A percentile compares a stretch with the other conserved stretches of the same genome.
phyloP scores from a whole-genome alignment of 2,113 vertebrate genomes.

The Apus apus region DNA sequence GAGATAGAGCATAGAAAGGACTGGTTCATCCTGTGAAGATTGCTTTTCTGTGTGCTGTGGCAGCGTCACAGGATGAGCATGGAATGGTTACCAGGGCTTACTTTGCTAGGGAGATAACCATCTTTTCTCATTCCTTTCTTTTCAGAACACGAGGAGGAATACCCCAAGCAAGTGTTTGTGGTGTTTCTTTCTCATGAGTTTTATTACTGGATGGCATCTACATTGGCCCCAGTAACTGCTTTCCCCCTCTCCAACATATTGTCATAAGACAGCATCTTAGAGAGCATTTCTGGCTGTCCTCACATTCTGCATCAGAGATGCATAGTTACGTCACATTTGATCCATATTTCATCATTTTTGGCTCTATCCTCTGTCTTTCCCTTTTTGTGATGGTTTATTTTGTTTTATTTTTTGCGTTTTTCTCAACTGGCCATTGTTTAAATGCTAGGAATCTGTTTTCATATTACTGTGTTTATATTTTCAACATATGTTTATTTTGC shows the following conservation, averaged over 20 bases:
- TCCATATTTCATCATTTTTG: neutral
- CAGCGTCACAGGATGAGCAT: too few relatives aligned
- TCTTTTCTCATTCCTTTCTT: neutral
- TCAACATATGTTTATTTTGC: constrained; percentile 34
- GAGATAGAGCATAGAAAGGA: neutral
- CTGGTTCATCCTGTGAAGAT: neutral
- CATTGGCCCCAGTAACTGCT: neutral
- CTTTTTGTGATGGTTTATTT: neutral
- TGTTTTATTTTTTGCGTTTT: neutral
- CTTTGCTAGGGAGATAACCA: neutral
- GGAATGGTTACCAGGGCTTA: neutral
- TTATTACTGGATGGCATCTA: neutral
- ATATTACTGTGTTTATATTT: neutral
- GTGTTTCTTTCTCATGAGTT: neutral
- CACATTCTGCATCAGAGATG: neutral
- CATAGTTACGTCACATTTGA: neutral
- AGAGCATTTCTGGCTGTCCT: neutral
- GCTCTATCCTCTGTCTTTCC: neutral
- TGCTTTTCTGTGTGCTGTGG: neutral
- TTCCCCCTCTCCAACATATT: neutral
- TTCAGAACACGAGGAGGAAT: neutral
- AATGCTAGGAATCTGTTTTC: neutral
- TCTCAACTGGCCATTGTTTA: neutral
- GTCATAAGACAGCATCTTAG: neutral
- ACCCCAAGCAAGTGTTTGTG: neutral